Evolutionary conservation across 2,113 vertebrate genomes (phyloP).

Genomic region (Amphiprion ocellaris): DNA sequence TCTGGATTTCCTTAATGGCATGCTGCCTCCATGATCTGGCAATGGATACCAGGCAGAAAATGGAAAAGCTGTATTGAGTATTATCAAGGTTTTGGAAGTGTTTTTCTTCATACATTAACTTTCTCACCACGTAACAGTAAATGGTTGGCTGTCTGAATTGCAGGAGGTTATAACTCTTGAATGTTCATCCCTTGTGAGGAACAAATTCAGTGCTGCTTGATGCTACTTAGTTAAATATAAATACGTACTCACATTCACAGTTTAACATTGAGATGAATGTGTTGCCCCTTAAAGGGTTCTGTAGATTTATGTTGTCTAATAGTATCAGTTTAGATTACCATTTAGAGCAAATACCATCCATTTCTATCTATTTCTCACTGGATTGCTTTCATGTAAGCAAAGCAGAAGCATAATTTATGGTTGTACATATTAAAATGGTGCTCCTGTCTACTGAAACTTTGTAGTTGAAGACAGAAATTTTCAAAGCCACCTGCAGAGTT

Average conservation of each 20-base stretch:
- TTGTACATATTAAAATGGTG: background rate
- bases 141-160: background rate
- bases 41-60: background rate
- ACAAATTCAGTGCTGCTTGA: background rate
- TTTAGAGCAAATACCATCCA: too few relatives aligned
- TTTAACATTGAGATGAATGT: background rate
- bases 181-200: background rate
- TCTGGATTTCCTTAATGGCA: too few relatives aligned
- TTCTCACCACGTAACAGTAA: background rate
- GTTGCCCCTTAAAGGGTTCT: background rate
- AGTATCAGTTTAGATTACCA: too few relatives aligned
- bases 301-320: background rate
- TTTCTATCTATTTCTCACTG: too few relatives aligned
- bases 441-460: background rate
- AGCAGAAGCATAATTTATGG: background rate
- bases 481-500: background rate
- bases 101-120: background rate
- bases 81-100: background rate
- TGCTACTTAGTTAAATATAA: background rate
- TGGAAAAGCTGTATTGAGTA: background rate
- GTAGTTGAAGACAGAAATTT: background rate
- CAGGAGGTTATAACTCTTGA: background rate
- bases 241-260: too few relatives aligned
- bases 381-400: slow-evolving; percentile 11
- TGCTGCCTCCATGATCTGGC: background rate